These are phyloP conservation scores for Cyclura pinguis DNA, from an alignment of 2,797 vertebrate genomes.

Conservation along the genomic window DNA sequence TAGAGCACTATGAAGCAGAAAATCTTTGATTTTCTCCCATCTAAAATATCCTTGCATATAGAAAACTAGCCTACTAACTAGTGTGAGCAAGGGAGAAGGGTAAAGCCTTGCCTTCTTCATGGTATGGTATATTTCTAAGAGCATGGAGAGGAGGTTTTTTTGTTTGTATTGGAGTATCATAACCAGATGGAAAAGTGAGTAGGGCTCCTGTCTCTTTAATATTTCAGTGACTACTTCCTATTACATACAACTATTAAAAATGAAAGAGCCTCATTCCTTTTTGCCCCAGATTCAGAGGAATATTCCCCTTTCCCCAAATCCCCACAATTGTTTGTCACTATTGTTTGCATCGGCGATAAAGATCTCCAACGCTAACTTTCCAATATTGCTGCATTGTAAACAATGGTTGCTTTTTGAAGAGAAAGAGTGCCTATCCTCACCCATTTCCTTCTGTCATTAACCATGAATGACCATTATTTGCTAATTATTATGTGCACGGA, in stretches of 20 bases:
- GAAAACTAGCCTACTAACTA: not conserved
- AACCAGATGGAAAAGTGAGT: not conserved
- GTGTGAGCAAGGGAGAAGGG: not conserved
- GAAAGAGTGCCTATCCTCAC: not conserved
- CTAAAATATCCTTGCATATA: not conserved
- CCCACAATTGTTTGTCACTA: not conserved
- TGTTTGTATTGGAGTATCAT: too few species aligned
- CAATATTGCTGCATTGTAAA: not conserved
- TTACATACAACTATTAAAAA: not conserved
- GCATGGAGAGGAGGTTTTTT: not conserved
- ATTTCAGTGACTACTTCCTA: not conserved
- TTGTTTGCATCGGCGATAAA: not conserved
- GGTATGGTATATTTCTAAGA: not conserved
- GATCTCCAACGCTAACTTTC: not conserved
- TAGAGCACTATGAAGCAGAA: not conserved
- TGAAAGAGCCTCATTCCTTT: too few species aligned
- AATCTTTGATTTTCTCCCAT: not conserved
- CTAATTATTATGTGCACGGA: not conserved
- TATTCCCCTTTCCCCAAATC: not conserved
- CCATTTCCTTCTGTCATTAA: not conserved
- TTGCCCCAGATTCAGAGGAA: not conserved
- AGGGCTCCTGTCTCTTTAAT: not conserved
- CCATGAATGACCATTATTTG: not conserved
- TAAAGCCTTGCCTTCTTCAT: not conserved
- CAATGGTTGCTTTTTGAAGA: not conserved